Evolutionary conservation across 2,797 vertebrate genomes (phyloP), one percentile per base, ranked within the genome.

Genomic region (Sebastes melanostomus): DNA sequence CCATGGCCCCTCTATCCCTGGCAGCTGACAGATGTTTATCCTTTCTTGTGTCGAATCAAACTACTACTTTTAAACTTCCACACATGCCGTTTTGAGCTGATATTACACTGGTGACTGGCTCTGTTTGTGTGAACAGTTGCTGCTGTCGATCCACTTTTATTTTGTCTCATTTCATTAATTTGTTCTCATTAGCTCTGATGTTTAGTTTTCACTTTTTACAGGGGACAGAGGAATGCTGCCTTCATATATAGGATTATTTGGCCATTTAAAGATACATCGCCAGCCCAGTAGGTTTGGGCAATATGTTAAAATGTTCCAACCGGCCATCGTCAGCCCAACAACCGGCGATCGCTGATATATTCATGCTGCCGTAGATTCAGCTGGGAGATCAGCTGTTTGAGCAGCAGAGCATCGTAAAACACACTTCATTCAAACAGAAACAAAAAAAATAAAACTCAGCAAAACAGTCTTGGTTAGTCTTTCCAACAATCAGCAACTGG

Each of bases 11-110:
- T 74, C 61, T 8, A 50, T 71, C 50, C 56, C 54, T 77, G 75
- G 78, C 82, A 86, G 81, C 67, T 79, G 79, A 84, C 77, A 88
- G 76, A 85, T 85, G 66, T 87, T 70, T 55, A 80, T 70, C 36
- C 61, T 80, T 81, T 81, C 50, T 77, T 66, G 27, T 75, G 81
- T 81, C 60, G 55, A 84, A 81, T 88, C 77, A 86, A 78, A 80
- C 34, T 46, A 59, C 63, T 71, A 75, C 29, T 62, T 83, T 78
- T 78, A 63, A 68, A 68, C 34, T 63, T 79, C 30, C 58, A 75
- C 67, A 86, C 58, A 74, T 56, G 25, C 16, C 25, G 20, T 62
- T 66, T 59, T 29, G 24, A 72, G 32, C 55, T 16, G 27, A 72
- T 70, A 70, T 36, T 27, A 25, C 46, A 32, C 18, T 36, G n/a